phyloP scores from a whole-genome alignment of 1,140 invertebrate genomes.

The Zeugodacus cucurbitae region DNA sequence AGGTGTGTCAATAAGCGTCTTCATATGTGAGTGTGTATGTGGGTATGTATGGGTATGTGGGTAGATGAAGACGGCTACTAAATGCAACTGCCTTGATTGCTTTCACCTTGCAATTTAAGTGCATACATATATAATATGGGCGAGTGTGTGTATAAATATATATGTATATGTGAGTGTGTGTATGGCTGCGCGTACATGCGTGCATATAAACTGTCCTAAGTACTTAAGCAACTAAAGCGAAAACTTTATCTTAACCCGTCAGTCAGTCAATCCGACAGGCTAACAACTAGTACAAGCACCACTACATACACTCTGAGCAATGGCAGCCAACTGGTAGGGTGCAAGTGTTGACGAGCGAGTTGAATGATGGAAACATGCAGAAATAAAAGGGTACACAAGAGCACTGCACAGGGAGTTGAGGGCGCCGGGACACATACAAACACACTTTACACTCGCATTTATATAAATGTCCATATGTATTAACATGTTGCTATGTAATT shows the following conservation, averaged over 20 bases:
- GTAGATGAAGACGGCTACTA: not conserved
- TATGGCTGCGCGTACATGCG: not conserved
- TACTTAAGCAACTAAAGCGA: conserved; percentile 32
- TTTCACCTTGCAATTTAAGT: not conserved
- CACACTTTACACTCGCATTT: not conserved
- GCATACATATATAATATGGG: not conserved
- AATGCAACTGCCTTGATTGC: not conserved
- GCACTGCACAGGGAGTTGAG: not conserved
- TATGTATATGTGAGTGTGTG: not conserved
- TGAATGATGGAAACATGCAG: conserved; percentile 2
- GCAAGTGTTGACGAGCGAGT: not conserved
- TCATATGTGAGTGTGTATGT: not conserved
- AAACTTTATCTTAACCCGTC: conserved; percentile 34
- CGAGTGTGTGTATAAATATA: not conserved
- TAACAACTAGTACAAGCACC: not conserved
- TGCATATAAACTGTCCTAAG: conserved; percentile 30
- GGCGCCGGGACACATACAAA: not conserved
- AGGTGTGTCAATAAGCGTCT: not conserved
- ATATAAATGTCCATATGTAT: not conserved
- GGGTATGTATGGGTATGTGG: not conserved
- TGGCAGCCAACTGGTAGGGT: not conserved
- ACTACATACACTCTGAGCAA: not conserved
- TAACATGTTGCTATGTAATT: not conserved
- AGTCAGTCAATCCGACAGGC: conserved; percentile 20
- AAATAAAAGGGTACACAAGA: conserved; percentile 3